Percentiles rank a stretch among this genome's conserved stretches.
phyloP scores from a whole-genome alignment of 2,888 invertebrate species.

The Sisyra nigra region DNA sequence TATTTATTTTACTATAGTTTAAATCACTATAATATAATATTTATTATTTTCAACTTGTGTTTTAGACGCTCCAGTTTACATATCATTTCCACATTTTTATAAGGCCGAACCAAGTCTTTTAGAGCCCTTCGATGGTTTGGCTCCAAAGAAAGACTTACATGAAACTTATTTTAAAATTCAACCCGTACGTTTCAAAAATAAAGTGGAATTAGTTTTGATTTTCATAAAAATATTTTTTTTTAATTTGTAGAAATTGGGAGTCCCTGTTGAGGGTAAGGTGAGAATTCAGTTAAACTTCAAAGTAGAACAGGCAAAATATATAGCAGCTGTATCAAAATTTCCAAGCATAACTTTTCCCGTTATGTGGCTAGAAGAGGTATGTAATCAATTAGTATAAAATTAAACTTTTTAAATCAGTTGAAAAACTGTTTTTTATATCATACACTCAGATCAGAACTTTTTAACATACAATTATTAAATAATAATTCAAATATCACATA shows the following conservation, averaged over 20 bases:
- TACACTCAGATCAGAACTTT: constrained; percentile 4
- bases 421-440: neutral
- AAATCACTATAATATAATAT: neutral
- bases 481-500: too few relatives aligned
- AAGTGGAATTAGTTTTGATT: constrained; percentile 6
- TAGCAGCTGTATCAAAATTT: constrained; percentile 57
- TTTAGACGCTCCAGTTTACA: constrained; percentile 69
- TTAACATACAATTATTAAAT: neutral
- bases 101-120: constrained; percentile 56
- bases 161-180: constrained; percentile 72
- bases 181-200: constrained; percentile 40
- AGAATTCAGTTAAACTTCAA: constrained; percentile 69
- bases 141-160: constrained; percentile 50
- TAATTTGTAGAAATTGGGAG: constrained; percentile 58
- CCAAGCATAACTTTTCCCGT: constrained; percentile 70
- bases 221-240: neutral
- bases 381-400: constrained; percentile 5
- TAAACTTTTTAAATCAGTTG: neutral
- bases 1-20: constrained; percentile 25
- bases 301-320: constrained; percentile 54
- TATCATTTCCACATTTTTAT: constrained; percentile 82
- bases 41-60: constrained; percentile 13
- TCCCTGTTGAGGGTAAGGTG: constrained; percentile 67
- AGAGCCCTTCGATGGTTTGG: constrained; percentile 52
- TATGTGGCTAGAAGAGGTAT: constrained; percentile 79